Evolutionary conservation across 2,113 vertebrate genomes (phyloP).

Genomic region (Crocuta crocuta): DNA sequence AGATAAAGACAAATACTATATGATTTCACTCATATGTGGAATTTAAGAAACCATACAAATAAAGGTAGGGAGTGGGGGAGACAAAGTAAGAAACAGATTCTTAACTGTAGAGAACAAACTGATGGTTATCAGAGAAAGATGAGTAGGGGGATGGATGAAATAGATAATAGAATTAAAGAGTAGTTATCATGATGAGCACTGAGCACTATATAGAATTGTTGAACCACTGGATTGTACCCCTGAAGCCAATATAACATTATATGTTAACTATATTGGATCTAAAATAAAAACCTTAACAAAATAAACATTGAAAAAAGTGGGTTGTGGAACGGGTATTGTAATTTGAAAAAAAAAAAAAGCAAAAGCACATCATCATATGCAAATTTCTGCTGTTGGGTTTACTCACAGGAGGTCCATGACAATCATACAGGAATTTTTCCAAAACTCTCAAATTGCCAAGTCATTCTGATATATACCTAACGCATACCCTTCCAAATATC

Average conservation of each 20-base stretch:
- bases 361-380: neutral
- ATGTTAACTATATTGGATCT: neutral
- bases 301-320: neutral
- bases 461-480: neutral
- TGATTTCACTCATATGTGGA: no score
- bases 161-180: neutral
- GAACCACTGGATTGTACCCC: neutral
- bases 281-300: neutral
- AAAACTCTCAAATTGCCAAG: neutral
- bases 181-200: neutral
- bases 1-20: no score
- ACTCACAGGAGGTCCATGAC: neutral
- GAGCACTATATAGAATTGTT: neutral
- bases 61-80: no score
- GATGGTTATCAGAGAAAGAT: neutral
- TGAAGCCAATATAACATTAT: neutral
- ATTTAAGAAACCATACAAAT: no score
- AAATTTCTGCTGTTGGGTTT: neutral
- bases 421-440: neutral
- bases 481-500: neutral
- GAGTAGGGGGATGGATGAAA: neutral
- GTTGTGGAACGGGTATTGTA: neutral
- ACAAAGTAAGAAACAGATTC: neutral
- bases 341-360: neutral
- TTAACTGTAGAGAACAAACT: neutral